Base-by-base conservation (phyloP, 2,113 vertebrate species). In the Pterocles gutturalis region DNA sequence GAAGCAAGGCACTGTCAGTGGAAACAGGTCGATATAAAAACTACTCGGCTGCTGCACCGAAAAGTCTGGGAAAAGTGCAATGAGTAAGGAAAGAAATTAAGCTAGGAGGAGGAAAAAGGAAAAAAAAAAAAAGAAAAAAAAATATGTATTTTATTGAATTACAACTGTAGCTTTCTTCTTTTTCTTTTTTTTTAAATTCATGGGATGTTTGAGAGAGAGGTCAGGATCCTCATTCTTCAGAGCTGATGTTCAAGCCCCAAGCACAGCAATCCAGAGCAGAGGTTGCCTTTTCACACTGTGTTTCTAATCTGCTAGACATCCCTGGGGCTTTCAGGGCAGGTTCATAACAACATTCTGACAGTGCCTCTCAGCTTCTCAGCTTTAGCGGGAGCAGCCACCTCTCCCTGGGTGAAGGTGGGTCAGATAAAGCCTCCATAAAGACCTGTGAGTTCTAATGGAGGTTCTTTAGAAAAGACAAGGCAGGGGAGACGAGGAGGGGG, bases 21-120 rank as follows among this genome's bases (percentile, higher is more conserved):
- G 83, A 90, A 88, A 87, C 45, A n/a, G 65, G 46, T 93, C 83
- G 41, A 17, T 85, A 45, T n/a, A 18, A 91, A 93, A 95, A 87
- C 2, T 17, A 51, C 43, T 79, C 46, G 55, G 31, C 28, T 82
- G 51, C 49, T 53, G 38, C 26, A 19, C 25, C 83, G 67, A 76
- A 95, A 93, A 80, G 24, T 77, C 85, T n/a, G 33, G 66, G 76
- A 78, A 92, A 94, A 67, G 5, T 41, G 19, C 53, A 15, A 75
- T 61, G 26, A 85, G 69, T 66, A 80, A 90, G 51, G 33, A 92
- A 85, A 90, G 33, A 1, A 86, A 60, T 71, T 77, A 69, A 93
- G n/a, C 36, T 73, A 43, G n/a, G 28, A 36, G 9, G 8, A 51
- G n/a, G n/a, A 15, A 3, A 17, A 5, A 3, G 1, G 1, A 11